Base-by-base conservation (phyloP, 2,113 vertebrate genomes). In the Heterotilapia buettikoferi region DNA sequence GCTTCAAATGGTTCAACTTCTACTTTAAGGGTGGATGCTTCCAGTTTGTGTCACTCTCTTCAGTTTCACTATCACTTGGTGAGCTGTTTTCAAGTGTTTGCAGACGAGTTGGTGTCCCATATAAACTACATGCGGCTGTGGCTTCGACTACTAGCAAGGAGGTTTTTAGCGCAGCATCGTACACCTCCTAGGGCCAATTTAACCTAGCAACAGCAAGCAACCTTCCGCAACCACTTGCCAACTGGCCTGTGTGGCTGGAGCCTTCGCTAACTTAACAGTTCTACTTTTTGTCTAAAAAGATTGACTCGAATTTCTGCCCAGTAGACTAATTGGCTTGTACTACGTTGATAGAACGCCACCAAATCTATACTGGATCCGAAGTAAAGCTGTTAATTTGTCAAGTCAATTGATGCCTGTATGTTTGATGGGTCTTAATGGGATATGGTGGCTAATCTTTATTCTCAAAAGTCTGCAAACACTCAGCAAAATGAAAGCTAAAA, bases 221-320 rank as follows among this genome's bases (percentile, higher is more conserved):
- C 33, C 61, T 68, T 33, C 61, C 0, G 1, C 61, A 66, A 38
- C 61, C 61, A 66, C 33, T 68, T 68, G 61, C 33, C 19, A 68
- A 38, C 33, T 68, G 0, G 61, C 43, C 71, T 50, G 0, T 76
- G 43, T 50, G 0, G 16, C 43, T 76, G 1, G 14, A 47, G 24
- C 40, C 21, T 73, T 26, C 2, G 2, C 66, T 26, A 73, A 73
- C 68, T 10, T 73, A 73, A 73, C 38, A 45, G 5, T 45, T 73
- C 8, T 73, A 45, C n/a, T 24, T 73, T 24, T 73, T 45, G 1
- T 29, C 40, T 26, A 73, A 26, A 45, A 71, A 45, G 38, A 71
- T 1, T 26, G n/a, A 71, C 66, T 71, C 5, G 0, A 9, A 0
- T 24, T 26, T 71, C 38, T 43, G 12, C 12, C n/a, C 38, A 71